These are phyloP conservation scores for Leucozona laternaria DNA, from an alignment of 2,888 invertebrate genomes.

Conservation along the genomic window DNA sequence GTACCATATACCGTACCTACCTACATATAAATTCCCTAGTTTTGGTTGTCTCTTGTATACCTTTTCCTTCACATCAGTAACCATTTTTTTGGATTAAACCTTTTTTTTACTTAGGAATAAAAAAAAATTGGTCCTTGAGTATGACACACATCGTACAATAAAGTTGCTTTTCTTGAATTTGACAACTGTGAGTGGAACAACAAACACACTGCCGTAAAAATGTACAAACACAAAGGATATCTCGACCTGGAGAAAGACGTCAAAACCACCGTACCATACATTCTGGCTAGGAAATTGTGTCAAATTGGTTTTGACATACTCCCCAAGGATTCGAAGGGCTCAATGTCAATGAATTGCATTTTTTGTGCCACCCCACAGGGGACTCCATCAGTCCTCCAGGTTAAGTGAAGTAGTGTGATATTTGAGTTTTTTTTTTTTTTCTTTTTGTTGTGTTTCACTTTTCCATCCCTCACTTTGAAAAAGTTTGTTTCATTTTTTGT, in stretches of 20 bases:
- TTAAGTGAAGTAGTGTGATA: slow-evolving; percentile 49
- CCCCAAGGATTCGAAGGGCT: slow-evolving; percentile 69
- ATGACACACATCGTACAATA: slow-evolving; percentile 32
- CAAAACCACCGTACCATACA: slow-evolving; percentile 60
- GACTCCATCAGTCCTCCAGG: slow-evolving; percentile 28
- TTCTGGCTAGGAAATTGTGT: slow-evolving; percentile 69
- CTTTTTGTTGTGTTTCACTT: slow-evolving; percentile 5
- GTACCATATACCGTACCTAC: neutral
- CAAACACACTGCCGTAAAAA: neutral
- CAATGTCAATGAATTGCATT: slow-evolving; percentile 73
- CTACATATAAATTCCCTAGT: slow-evolving; percentile 10
- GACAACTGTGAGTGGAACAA: slow-evolving; percentile 26
- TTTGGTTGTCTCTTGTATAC: slow-evolving; percentile 11
- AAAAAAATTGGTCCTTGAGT: slow-evolving; percentile 26
- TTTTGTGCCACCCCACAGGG: slow-evolving; percentile 39
- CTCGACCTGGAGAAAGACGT: slow-evolving; percentile 41
- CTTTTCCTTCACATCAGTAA: slow-evolving; percentile 16
- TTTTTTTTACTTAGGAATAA: slow-evolving; percentile 28
- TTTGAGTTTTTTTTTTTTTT: slow-evolving; percentile 12
- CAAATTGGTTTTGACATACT: slow-evolving; percentile 75
- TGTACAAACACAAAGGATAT: slow-evolving; percentile 27
- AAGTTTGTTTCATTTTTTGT: slow-evolving; percentile 62
- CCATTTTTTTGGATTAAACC: slow-evolving; percentile 41
- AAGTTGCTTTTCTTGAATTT: slow-evolving; percentile 27
- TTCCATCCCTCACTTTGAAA: neutral